Base-by-base conservation (phyloP, 2,113 vertebrate genomes). In the Telmatochromis sp. region DNA sequence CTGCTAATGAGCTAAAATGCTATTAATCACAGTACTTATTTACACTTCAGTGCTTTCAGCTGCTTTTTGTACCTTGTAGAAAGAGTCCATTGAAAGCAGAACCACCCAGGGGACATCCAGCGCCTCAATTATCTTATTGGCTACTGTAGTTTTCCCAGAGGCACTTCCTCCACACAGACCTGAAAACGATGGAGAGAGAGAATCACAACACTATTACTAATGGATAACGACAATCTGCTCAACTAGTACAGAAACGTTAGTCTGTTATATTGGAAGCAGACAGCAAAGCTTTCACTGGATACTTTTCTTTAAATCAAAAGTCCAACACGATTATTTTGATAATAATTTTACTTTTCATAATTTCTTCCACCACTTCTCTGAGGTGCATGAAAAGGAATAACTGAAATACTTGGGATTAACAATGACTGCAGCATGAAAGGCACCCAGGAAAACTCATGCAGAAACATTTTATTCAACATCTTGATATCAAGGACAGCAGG, bases 81-180 rank as follows among this genome's bases (percentile, higher is more conserved):
- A 98, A 13, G 97, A 98, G 86, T 98, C 98, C 98, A 98, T 98
- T 75, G 97, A 98, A 14, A 98, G 97, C 55, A 98, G 95, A 53
- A 98, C 98, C 47, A 98, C 97, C 97, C 98, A 98, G 26, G 98
- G 98, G 80, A 98, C 97, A 11, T 98, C 97, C 91, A 98, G 94
- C 1, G 97, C 98, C 80, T 98, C 98, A 3, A 98, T 98, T 89
- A 98, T 98, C 94, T 97, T 97, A 83, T 97, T 98, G 68, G 98
- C 97, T 26, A 98, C 98, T 0, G 97, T 98, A 4, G 98, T 98
- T 96, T 98, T 98, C 31, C 98, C 98, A 2, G 97, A 98, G 2
- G 97, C 97, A 23, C 97, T 98, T 83, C 97, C 98, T n/a, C 98
- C 98, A 80, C 98, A 98, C 86, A 98, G 92, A 57, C 98, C 98